Evolutionary conservation across 2,888 invertebrate genomes (phyloP), one percentile per base, ranked within the genome.

Genomic region (Cacoxenus indagator): DNA sequence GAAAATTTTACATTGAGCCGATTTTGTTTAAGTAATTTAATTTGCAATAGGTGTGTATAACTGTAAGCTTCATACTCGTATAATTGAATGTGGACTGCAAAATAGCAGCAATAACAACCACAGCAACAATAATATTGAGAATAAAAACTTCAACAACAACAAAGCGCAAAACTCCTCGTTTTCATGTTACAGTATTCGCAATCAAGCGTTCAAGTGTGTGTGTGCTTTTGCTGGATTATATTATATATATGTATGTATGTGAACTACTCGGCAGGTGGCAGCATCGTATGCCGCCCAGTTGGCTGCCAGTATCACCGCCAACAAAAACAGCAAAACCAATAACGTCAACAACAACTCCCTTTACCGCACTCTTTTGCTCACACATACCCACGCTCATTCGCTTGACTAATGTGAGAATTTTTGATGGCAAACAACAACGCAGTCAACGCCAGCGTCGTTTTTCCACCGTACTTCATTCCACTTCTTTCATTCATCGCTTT

Each of bases 41-140:
- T 45, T 62, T 62, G 14, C 8, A 37, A 59, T 59, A 31, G 29
- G 82, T 86, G 79, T 86, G 85, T 85, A 86, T 85, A 85, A 85
- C 85, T 78, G 82, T 78, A 78, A 75, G 81, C 69, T 77, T 76
- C 69, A 76, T 72, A 69, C 71, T 76, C 69, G 75, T 72, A 69
- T 71, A 75, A 77, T 76, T 72, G 72, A 76, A 76, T 17, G 22
- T 51, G 51, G 22, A 51, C 19, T 31, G 27, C 37, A 59, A 31
- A n/a, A n/a, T n/a, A n/a, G n/a, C 59, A 59, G 31, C 59, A 31
- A 59, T 17, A 31, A 22, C 51, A 51, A 51, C 51, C 17, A 11
- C 51, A 43, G n/a, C 45, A 43, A 17, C 57, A 57, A 57, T 29
- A 57, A 57, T 31, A n/a, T n/a, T n/a, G n/a, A n/a, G n/a, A 29